Conservation (phyloP, 2,888 invertebrate genomes). For the Trichogramma dendrolimi region DNA sequence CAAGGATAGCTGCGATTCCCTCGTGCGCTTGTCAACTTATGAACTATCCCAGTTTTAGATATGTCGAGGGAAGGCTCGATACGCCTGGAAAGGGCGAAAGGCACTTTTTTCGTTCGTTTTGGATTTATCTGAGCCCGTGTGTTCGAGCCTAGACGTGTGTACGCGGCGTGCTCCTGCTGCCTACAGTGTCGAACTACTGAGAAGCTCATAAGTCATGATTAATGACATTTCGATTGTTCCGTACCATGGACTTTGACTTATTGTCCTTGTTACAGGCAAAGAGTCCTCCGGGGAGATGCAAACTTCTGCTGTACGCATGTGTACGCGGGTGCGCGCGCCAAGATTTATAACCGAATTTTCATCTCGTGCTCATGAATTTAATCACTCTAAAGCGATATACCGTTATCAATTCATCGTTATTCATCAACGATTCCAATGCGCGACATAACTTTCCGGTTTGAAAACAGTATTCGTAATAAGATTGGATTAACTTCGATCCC, state of each 20-base stretch:
- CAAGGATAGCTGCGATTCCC: too few species aligned
- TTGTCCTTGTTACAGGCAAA: slow-evolving; percentile 16
- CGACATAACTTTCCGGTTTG: too few species aligned
- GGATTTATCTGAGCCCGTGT: not conserved
- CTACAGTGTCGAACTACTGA: too few species aligned
- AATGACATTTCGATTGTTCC: slow-evolving; percentile 27
- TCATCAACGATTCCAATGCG: too few species aligned
- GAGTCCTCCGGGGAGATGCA: not conserved
- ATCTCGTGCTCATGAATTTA: slow-evolving; percentile 16
- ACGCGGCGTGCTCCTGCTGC: not conserved
- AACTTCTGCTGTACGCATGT: not conserved
- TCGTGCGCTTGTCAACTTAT: too few species aligned
- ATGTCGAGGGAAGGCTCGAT: too few species aligned
- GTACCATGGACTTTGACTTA: slow-evolving; percentile 16
- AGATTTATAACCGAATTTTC: slow-evolving; percentile 25
- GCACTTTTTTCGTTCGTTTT: not conserved
- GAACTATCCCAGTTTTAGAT: too few species aligned
- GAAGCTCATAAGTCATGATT: slow-evolving; percentile 24
- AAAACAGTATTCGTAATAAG: too few species aligned
- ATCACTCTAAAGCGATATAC: slow-evolving; percentile 2
- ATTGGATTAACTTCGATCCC: too few species aligned
- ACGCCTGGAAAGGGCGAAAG: too few species aligned
- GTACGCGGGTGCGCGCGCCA: not conserved
- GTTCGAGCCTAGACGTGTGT: slow-evolving; percentile 7
- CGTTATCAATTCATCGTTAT: too few species aligned